Evolutionary conservation across 2,113 vertebrate species (phyloP).

Genomic region (Diadophis punctatus): DNA sequence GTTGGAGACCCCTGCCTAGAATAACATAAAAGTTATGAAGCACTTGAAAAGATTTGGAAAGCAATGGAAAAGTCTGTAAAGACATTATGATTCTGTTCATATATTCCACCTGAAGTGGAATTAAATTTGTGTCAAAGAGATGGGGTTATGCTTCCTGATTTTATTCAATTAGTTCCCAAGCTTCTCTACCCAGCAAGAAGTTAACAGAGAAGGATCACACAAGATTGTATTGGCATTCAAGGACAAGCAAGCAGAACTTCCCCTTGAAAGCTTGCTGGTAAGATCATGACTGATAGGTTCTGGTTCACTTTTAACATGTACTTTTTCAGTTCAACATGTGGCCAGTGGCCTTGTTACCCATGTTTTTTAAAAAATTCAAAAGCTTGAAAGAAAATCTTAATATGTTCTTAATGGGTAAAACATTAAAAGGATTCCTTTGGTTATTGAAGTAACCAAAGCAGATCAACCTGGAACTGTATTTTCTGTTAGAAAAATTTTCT

Average conservation of each 20-base stretch:
- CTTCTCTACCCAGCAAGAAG: not conserved
- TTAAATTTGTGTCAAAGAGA: not conserved
- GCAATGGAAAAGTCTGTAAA: not conserved
- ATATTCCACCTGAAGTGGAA: not conserved
- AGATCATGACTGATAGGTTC: not conserved
- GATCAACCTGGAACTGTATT: not conserved
- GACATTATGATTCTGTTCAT: not conserved
- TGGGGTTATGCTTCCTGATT: not conserved
- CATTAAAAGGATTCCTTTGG: not conserved
- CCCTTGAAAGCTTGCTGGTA: not conserved
- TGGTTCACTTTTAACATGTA: not conserved
- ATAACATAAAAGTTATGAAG: not conserved
- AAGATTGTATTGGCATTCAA: not conserved
- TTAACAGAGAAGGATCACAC: not conserved
- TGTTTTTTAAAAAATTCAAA: not conserved
- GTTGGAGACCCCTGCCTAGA: not conserved
- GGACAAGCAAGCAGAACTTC: not conserved
- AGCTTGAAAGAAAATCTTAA: not conserved
- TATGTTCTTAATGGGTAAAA: not conserved
- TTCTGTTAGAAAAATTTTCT: not conserved
- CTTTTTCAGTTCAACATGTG: not conserved
- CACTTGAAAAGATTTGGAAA: not conserved
- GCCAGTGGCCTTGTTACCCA: not conserved
- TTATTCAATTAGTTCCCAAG: not conserved
- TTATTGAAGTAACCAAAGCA: not conserved